Evolutionary conservation across 2,888 invertebrate species (phyloP).

Genomic region (Andrena trimmerana): DNA sequence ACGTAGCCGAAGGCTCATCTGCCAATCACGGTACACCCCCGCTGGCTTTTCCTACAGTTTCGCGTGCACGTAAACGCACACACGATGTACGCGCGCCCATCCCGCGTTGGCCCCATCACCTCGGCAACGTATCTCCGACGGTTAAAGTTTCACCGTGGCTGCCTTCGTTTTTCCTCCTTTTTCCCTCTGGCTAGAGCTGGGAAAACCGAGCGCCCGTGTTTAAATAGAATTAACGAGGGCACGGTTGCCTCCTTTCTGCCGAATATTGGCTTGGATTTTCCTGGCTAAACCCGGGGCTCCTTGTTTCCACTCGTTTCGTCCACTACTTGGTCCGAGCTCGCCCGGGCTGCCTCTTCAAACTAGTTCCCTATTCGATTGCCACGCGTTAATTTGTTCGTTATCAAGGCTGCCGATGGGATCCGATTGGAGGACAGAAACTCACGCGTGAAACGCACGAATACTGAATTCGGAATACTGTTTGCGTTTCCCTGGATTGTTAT

Average conservation of each 20-base stretch:
- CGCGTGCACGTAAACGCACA: slow-evolving; percentile 18
- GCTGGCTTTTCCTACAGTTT: slow-evolving; percentile 37
- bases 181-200: neutral
- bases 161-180: slow-evolving; percentile 13
- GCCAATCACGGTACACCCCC: slow-evolving; percentile 60
- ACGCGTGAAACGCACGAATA: neutral
- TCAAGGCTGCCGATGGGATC: no score
- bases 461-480: neutral
- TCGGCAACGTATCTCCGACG: neutral
- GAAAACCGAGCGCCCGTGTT: slow-evolving; percentile 20
- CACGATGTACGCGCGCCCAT: neutral
- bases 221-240: slow-evolving; percentile 43
- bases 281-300: neutral
- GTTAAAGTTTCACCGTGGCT: slow-evolving; percentile 16
- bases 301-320: neutral
- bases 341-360: slow-evolving; percentile 5
- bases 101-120: neutral
- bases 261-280: slow-evolving; percentile 18
- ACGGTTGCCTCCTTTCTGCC: neutral
- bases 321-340: slow-evolving; percentile 2
- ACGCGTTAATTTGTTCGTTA: slow-evolving; percentile 13
- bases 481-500: neutral
- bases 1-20: slow-evolving; percentile 59
- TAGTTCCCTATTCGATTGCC: slow-evolving; percentile 4
- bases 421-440: neutral